Evolutionary conservation across 30 jellyfish, hydroid and myxozoan species (phyloP).

Genomic region (Rhopilema esculentum): DNA sequence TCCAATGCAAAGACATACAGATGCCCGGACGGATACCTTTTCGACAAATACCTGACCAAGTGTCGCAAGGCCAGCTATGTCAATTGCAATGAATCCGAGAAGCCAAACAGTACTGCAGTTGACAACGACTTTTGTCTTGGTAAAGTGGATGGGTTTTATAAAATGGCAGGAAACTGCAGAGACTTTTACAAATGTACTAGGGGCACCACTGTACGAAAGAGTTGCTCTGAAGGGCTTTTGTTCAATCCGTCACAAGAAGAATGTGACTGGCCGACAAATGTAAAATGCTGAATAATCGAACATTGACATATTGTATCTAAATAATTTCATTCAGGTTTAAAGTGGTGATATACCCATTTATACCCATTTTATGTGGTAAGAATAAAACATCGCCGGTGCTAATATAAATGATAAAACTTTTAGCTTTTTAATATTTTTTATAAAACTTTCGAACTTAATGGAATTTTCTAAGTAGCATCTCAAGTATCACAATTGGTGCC

Average conservation of each 20-base stretch:
- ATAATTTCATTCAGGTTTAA: too few relatives aligned
- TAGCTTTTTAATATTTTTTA: too few relatives aligned
- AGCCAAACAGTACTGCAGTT: background rate
- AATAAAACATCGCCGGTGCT: too few relatives aligned
- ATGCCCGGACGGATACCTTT: slow-evolving; percentile 50
- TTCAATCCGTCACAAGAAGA: slow-evolving; percentile 65
- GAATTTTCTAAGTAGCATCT: too few relatives aligned
- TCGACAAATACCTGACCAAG: slow-evolving; percentile 14
- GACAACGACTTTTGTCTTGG: slow-evolving; percentile 33
- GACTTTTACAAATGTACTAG: slow-evolving; percentile 54
- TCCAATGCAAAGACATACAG: slow-evolving; percentile 11
- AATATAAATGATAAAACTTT: too few relatives aligned
- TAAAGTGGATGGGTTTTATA: slow-evolving; percentile 66
- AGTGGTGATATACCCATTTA: too few relatives aligned
- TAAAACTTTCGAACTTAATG: too few relatives aligned
- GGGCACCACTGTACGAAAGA: slow-evolving; percentile 56
- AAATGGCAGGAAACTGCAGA: slow-evolving; percentile 40
- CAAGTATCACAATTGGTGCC: too few relatives aligned
- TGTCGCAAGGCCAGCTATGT: slow-evolving; percentile 17
- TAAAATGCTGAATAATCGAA: slow-evolving; percentile 42
- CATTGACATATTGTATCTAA: too few relatives aligned
- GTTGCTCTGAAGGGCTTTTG: slow-evolving; percentile 79
- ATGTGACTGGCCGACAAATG: slow-evolving; percentile 86
- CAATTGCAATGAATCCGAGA: background rate
- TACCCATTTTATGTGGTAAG: too few relatives aligned